A percentile compares a stretch with the other conserved stretches of the same genome.
Evolutionary conservation across 2,113 vertebrate species (phyloP).

Genomic region (Machaerirhynchus nigripectus): DNA sequence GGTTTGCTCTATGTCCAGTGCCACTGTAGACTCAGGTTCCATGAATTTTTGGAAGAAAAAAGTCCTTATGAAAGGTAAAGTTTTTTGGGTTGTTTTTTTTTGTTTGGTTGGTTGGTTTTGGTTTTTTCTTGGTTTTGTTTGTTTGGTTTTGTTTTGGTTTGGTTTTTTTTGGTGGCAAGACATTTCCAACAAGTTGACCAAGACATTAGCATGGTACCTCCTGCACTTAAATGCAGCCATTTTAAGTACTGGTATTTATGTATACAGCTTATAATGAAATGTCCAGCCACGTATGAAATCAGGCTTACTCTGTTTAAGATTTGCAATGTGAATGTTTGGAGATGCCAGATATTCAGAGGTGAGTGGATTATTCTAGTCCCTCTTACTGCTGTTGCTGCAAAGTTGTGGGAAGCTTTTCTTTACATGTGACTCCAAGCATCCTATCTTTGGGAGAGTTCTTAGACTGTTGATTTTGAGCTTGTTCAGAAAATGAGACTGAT

Average conservation of each 20-base stretch:
- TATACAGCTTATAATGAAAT: not conserved
- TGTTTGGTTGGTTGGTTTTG: no score
- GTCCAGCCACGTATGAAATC: not conserved
- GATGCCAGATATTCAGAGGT: not conserved
- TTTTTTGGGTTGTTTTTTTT: no score
- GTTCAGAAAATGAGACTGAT: not conserved
- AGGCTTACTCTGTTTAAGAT: not conserved
- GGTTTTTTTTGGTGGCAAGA: not conserved
- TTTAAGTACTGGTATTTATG: not conserved
- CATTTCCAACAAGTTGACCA: not conserved
- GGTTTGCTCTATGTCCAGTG: not conserved
- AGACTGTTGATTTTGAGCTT: fast-evolving
- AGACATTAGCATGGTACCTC: not conserved
- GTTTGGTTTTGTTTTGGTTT: no score
- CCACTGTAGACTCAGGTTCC: not conserved
- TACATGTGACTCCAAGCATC: not conserved
- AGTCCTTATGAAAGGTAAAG: not conserved
- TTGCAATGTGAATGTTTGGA: not conserved
- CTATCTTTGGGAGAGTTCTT: not conserved
- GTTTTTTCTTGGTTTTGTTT: not conserved
- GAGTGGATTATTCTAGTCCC: not conserved
- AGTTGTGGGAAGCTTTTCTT: not conserved
- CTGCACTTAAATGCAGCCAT: not conserved
- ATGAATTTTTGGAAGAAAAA: not conserved
- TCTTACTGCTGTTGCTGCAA: not conserved